A percentile compares a stretch with the other conserved stretches of the same genome.
Conservation (phyloP, 2,113 vertebrate genomes). For the Hippolais icterina region DNA sequence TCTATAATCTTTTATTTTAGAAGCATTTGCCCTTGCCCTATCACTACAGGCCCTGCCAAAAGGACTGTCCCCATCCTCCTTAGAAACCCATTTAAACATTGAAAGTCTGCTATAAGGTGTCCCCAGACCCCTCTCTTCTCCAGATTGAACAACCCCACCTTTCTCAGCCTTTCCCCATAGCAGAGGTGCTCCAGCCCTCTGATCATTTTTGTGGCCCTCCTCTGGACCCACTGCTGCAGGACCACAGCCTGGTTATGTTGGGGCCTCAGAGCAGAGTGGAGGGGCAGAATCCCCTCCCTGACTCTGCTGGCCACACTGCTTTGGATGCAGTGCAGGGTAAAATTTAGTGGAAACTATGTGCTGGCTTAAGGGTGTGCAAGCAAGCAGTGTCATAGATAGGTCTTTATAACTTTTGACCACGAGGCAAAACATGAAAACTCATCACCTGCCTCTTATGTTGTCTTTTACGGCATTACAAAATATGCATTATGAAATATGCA, state of each 20-base stretch:
- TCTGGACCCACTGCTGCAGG: background rate
- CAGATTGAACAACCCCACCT: background rate
- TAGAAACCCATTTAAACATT: background rate
- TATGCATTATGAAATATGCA: background rate
- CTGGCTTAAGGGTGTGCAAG: background rate
- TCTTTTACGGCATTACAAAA: background rate
- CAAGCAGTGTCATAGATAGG: background rate
- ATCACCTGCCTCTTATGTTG: background rate
- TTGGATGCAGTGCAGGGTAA: background rate
- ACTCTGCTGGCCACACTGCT: background rate
- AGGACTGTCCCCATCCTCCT: background rate
- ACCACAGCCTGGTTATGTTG: background rate
- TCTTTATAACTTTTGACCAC: background rate
- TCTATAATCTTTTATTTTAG: background rate
- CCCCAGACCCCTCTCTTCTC: background rate
- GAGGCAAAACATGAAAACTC: background rate
- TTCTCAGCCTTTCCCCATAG: background rate
- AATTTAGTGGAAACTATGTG: background rate
- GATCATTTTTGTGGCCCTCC: background rate
- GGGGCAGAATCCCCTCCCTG: background rate
- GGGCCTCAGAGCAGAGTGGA: background rate
- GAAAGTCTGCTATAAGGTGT: background rate
- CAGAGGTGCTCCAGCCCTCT: background rate
- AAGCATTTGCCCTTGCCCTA: background rate
- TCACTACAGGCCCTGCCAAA: background rate